Base-by-base conservation (phyloP, 1,140 invertebrate genomes). In the Doryteuthis pealeii region DNA sequence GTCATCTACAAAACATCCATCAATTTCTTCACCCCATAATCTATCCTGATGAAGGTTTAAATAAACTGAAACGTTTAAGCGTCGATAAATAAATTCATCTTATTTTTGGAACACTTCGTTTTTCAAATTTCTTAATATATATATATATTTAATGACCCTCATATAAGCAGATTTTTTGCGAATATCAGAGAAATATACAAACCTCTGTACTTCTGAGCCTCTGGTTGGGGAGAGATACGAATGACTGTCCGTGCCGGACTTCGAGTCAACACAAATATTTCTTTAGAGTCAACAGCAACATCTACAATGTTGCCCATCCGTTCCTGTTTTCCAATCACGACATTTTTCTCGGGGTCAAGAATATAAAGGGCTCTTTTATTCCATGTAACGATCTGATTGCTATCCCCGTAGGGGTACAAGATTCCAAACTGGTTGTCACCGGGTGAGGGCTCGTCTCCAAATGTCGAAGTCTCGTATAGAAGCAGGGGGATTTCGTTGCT, bases 261-360 rank as follows among this genome's bases (percentile, higher is more conserved):
- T 45, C 78, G 74, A 91, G 83, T 72, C 75, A 95, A 85, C 67
- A 95, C 88, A 87, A 94, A 95, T 77, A 95, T 92, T 90, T 95
- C 94, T 78, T 93, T 92, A 81, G 91, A 90, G 22, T 80, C 70
- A 40, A 92, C 91, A 49, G 92, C 91, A 12, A 94, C 90, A 82
- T 88, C 84, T 5, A 87, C 86, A 49, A 91, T 87, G 26, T 83
- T 82, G 58, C 89, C 83, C 10, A 92, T 76, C 76, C 90, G 87
- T 40, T 87, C 86, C 66, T 85, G 85, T 54, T 78, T 75, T 28
- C 82, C 85, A 28, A 91, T 80, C 18, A 92, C 86, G 70, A 82
- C 80, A 67, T 90, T 89, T 28, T 85, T 88, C n/a, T 83, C 85
- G 30, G 94, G 91, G 90, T 95, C 92, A 22, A 96, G 85, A 22